Evolutionary conservation across 1,140 invertebrate species (phyloP).

Genomic region (Lepidurus arcticus): DNA sequence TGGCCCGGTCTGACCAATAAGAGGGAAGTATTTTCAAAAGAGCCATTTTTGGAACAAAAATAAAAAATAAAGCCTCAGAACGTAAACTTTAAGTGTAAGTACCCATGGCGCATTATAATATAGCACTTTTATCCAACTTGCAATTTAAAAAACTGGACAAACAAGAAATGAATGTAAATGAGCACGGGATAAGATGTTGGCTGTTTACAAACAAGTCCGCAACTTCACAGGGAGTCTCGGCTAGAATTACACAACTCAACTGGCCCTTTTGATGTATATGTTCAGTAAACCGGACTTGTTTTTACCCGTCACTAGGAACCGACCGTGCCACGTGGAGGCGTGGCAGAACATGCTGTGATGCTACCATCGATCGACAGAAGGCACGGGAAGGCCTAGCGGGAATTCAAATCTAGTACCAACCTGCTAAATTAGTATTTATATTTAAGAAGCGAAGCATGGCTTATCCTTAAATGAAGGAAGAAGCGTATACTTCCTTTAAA

Average conservation of each 20-base stretch:
- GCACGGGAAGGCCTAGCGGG: background rate
- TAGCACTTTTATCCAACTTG: too few species aligned
- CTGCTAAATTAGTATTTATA: background rate
- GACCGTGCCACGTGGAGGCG: background rate
- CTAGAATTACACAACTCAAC: background rate
- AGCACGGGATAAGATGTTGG: background rate
- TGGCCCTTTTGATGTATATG: background rate
- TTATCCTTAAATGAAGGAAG: background rate
- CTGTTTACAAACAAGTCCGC: constrained; percentile 12
- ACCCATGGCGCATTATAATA: too few species aligned
- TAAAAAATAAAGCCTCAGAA: background rate
- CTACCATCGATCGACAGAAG: background rate
- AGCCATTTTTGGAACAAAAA: background rate
- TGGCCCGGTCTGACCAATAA: background rate
- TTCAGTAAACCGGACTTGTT: constrained; percentile 1
- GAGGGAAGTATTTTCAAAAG: background rate
- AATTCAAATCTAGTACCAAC: background rate
- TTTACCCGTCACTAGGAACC: background rate
- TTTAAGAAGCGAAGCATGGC: background rate
- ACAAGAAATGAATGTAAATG: background rate
- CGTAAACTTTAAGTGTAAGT: too few species aligned
- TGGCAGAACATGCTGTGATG: background rate
- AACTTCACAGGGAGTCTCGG: background rate
- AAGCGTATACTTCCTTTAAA: background rate
- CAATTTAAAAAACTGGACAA: too few species aligned